Evolutionary conservation across 30 jellyfish, hydroid and myxozoan genomes (phyloP), one percentile per base, ranked within the genome.

Genomic region (Hydractinia symbiolongicarpus): DNA sequence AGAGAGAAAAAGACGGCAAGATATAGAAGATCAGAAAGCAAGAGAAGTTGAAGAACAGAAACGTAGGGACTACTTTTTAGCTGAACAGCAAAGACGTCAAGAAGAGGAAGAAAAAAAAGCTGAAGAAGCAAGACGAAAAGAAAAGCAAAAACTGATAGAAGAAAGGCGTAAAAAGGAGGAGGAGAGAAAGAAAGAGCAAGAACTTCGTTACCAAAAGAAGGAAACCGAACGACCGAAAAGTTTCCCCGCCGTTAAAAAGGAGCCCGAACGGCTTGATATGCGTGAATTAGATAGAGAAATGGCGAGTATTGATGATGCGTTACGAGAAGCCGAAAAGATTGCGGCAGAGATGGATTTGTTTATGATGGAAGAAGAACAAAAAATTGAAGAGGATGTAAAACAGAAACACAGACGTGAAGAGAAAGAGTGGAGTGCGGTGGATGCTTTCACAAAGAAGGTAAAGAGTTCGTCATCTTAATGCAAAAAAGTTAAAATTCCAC

Each of bases 361-460:
- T 40, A 83, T 74, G 89, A 21, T 67, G 67, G 94, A 85, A 73
- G 90, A 78, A 61, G 93, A 84, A 84, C 85, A 62, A 60, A 77
- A 78, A 64, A 76, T 72, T 54, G 89, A 62, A 84, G 93, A 76
- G 66, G 90, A 71, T 4, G 71, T 51, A 30, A 66, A 7, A 13
- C 30, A 64, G 79, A 78, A 78, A 56, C 67, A 56, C 19, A 53
- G 55, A 66, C 66, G 75, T 49, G 94, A 78, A 54, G 53, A 85
- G n/a, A 57, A 52, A 54, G 73, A 67, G 54, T 55, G 87, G 79
- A 73, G 66, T 16, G 82, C 62, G 19, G 76, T 30, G 69, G 87
- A 66, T 8, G 51, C 11, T 64, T 69, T 21, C 15, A 61, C 50
- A 10, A 55, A 17, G 15, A 55, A 64, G 72, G 86, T 61, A 66